Percentiles rank a stretch among this genome's conserved stretches.
Conservation (phyloP, 1,140 invertebrate species). For the Calycopis cecrops region DNA sequence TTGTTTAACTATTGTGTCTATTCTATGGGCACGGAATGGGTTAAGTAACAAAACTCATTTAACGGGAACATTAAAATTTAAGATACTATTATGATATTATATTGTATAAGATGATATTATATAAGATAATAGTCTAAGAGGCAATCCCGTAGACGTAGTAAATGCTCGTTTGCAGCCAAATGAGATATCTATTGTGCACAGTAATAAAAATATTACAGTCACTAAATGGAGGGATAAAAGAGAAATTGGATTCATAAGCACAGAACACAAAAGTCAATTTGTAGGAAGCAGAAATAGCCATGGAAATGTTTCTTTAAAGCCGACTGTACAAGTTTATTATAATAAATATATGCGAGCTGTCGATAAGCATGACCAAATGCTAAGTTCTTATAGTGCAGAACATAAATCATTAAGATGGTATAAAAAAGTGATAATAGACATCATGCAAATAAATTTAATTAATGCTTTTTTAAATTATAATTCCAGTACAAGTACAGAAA, state of each 20-base stretch:
- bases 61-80: too few species aligned
- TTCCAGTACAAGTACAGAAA: constrained; percentile 1
- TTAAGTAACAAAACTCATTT: too few species aligned
- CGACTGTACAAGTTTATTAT: constrained; percentile 6
- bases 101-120: too few species aligned
- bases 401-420: constrained; percentile 4
- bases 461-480: constrained; percentile 12
- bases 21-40: too few species aligned
- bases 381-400: constrained; percentile 7
- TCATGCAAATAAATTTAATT: constrained; percentile 5
- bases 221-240: constrained; percentile 7
- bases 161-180: background rate
- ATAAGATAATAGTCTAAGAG: too few species aligned
- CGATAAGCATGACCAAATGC: constrained; percentile 9
- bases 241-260: background rate
- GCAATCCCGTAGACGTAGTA: too few species aligned
- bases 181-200: background rate
- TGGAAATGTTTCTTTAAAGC: constrained; percentile 5
- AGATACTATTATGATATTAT: too few species aligned
- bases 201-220: background rate
- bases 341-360: constrained; percentile 12
- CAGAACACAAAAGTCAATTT: background rate
- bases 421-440: constrained; percentile 6
- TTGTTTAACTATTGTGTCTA: too few species aligned
- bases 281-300: background rate